Evolutionary conservation across 2,888 invertebrate genomes (phyloP), one percentile per base, ranked within the genome.

Genomic region (Athalia rosae): DNA sequence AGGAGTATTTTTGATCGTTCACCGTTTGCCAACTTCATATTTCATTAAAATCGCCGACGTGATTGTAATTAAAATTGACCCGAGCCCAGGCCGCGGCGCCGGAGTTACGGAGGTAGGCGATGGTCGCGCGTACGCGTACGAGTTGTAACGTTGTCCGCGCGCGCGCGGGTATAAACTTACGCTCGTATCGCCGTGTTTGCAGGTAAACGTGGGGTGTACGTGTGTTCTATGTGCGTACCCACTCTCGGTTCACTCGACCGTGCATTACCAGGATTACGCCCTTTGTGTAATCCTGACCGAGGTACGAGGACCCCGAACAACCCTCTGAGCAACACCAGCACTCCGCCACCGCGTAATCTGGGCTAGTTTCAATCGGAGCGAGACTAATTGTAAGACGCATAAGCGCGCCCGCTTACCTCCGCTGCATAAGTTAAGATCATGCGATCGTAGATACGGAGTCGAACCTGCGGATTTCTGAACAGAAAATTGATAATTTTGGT

Each of bases 211-310:
- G 9, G 45, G n/a, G 58, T 71, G 50, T 8, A 7, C 13, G 47
- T 64, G 9, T 13, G 28, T 2, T 28, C 47, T 11, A 6, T 48
- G 28, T 15, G 53, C 45, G 45, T 58, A 13, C 69, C 56, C 58
- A 71, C 71, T 58, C 71, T 58, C 71, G 45, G 71, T 58, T 71
- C 71, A 48, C 61, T 74, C 74, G 62, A 74, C 62, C 74, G 48
- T 74, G 50, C 74, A 74, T 62, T 74, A 74, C 74, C 59, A 61
- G 74, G 74, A 74, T 74, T 74, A 74, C 74, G 62, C 48, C 74
- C 74, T 74, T 74, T 74, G 74, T 74, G 74, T 74, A 74, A 74
- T 74, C 74, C 74, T 74, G 74, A 61, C 74, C 74, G 28, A 9
- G 41, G 74, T 74, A 61, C 74, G 61, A 62, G 61, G 74, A 45